These are phyloP conservation scores for Crypturellus tataupa DNA, from an alignment of 2,797 vertebrate species.

Conservation along the genomic window DNA sequence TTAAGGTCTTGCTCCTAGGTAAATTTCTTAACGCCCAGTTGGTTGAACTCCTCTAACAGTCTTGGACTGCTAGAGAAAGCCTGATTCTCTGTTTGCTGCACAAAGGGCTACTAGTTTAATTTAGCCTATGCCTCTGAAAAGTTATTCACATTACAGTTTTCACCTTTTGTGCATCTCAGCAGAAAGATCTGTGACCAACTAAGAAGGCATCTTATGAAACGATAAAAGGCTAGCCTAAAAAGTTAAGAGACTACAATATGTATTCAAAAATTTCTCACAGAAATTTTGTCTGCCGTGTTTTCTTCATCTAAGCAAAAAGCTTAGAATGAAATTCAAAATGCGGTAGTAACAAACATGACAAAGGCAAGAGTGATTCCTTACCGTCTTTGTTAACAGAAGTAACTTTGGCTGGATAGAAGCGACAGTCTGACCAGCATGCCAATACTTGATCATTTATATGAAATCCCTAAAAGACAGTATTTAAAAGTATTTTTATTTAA, in stretches of 20 bases:
- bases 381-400: slow-evolving; percentile 95
- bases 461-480: slow-evolving; percentile 85
- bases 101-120: background rate
- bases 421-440: slow-evolving; percentile 97
- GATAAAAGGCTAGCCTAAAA: background rate
- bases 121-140: background rate
- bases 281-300: background rate
- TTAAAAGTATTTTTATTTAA: background rate
- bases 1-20: too few species aligned
- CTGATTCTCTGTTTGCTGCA: too few species aligned
- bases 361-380: slow-evolving; percentile 73
- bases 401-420: slow-evolving; percentile 95
- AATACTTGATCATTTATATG: slow-evolving; percentile 93
- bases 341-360: background rate
- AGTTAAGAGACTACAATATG: background rate
- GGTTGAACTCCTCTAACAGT: too few species aligned
- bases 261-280: background rate
- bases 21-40: too few species aligned
- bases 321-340: background rate
- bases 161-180: background rate
- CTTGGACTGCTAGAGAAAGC: too few species aligned
- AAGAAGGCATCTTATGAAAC: background rate
- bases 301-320: background rate
- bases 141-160: background rate
- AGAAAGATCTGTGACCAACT: background rate